Base-by-base conservation (phyloP, 2,888 invertebrate species). In the Muschampia staudingeri region DNA sequence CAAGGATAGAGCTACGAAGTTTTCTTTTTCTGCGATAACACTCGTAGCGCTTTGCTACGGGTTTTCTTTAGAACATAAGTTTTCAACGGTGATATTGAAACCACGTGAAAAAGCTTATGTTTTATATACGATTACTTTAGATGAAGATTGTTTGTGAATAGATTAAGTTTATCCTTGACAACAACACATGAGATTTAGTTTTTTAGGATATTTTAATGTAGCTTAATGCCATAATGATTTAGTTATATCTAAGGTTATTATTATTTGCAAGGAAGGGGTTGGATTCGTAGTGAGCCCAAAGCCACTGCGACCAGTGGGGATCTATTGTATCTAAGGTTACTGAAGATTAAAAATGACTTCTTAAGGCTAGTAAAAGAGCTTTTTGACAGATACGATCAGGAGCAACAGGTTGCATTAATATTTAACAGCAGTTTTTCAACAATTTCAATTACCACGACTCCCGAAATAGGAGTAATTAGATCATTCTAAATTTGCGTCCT, bases 31-130 rank as follows among this genome's bases (percentile, higher is more conserved):
- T 44, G 30, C 30, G 42, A 72, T 72, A 72, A 72, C 30, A 72
- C 25, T n/a, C 70, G 42, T 40, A 70, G 70, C 70, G 70, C 70
- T 70, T 70, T 70, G 70, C 42, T 70, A 70, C 42, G 70, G 42
- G 42, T 70, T 70, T 70, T 70, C 40, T 19, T 25, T 44, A 44
- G 44, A 72, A 72, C 72, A 72, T 44, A 72, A 72, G n/a, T 42
- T 70, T 37, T 30, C 11, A 72, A 30, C 44, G 44, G 19, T 40
- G 76, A 65, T 76, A 40, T 48, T 61, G 61, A 44, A 30, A 40
- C 40, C 12, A 73, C 40, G n/a, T 56, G 19, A 5, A 75, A 16
- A 42, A 75, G 56, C 73, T 75, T 42, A 75, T 37, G 34, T 67
- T 37, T 67, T 71, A 44, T 42, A 25, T 61, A n/a, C 6, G 37